Evolutionary conservation across 2,888 invertebrate genomes (phyloP), one percentile per base, ranked within the genome.

Genomic region (Labia minor): DNA sequence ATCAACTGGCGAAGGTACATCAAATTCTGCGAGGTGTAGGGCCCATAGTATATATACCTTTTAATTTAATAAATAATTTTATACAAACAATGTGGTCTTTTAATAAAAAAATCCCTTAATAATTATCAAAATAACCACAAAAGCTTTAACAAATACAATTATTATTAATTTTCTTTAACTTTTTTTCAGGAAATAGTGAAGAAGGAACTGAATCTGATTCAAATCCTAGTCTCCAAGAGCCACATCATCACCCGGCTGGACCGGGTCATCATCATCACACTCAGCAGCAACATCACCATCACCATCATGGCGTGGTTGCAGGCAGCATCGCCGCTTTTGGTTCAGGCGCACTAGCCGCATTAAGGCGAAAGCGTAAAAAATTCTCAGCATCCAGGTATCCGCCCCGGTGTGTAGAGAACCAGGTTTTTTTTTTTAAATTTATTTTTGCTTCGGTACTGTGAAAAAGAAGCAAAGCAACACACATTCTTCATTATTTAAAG

Each of bases 331-430:
- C 66, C 21, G 61, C 61, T 61, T 63, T 63, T n/a, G 66, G 69
- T 2, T 63, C 64, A n/a, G 67, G 67, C 21, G 89, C 89, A 66
- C 80, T 90, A 70, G 89, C 89, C 1, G 85, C 89, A 20, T 81
- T 91, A 67, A 87, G 87, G 75, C 85, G 86, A 75, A 91, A 90
- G 77, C 83, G 90, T 70, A 90, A 90, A 78, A 90, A 90, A 76
- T 91, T 90, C 78, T 89, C 89, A 0, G 86, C 89, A 70, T 90
- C 90, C 68, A 82, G 89, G 72, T 86, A 87, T 70, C 83, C 85
- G 65, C 86, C 33, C 33, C 33, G 33, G 33, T 33, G 33, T 33
- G 33, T 33, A 33, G 33, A 33, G 33, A 33, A 33, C 33, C 6
- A 33, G 33, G 33, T 33, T 33, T 33, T 8, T 18, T 20, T n/a